Evolutionary conservation across 2,888 invertebrate genomes (phyloP).

Genomic region (Biston stratarius): DNA sequence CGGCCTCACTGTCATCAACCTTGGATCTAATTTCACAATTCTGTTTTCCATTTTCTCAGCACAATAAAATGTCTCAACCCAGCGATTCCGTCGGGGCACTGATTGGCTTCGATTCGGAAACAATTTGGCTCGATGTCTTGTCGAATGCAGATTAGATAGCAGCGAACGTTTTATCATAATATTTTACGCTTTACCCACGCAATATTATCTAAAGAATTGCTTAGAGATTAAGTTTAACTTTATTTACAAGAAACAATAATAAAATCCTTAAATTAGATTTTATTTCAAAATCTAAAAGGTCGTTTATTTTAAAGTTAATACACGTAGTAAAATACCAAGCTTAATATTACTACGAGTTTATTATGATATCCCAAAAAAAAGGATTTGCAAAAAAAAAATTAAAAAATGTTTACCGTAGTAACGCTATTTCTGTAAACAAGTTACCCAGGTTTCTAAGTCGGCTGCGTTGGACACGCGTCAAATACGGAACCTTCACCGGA

Average conservation of each 20-base stretch:
- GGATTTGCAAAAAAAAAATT: too few relatives aligned
- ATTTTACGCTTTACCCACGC: conserved; percentile 43
- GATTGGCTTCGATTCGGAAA: conserved; percentile 57
- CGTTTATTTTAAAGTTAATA: too few relatives aligned
- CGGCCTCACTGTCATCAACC: conserved; percentile 53
- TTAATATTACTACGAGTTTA: too few relatives aligned
- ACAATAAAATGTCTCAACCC: conserved; percentile 34
- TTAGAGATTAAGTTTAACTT: not conserved
- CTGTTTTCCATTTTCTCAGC: conserved; percentile 62
- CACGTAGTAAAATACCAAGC: too few relatives aligned
- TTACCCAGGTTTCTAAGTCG: too few relatives aligned
- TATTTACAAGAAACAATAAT: not conserved
- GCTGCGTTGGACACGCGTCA: too few relatives aligned
- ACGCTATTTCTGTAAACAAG: too few relatives aligned
- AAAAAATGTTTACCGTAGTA: too few relatives aligned
- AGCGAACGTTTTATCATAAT: conserved; percentile 57
- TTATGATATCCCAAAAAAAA: too few relatives aligned
- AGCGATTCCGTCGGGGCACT: conserved; percentile 15
- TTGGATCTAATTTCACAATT: conserved; percentile 60
- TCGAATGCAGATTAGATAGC: conserved; percentile 69
- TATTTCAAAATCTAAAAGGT: too few relatives aligned
- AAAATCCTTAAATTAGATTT: not conserved
- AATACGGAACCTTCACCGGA: not conserved
- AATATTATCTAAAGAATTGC: conserved; percentile 34
- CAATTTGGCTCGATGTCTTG: conserved; percentile 59